These are phyloP conservation scores for Strix occidentalis DNA, from an alignment of 2,797 vertebrate genomes.

Conservation along the genomic window DNA sequence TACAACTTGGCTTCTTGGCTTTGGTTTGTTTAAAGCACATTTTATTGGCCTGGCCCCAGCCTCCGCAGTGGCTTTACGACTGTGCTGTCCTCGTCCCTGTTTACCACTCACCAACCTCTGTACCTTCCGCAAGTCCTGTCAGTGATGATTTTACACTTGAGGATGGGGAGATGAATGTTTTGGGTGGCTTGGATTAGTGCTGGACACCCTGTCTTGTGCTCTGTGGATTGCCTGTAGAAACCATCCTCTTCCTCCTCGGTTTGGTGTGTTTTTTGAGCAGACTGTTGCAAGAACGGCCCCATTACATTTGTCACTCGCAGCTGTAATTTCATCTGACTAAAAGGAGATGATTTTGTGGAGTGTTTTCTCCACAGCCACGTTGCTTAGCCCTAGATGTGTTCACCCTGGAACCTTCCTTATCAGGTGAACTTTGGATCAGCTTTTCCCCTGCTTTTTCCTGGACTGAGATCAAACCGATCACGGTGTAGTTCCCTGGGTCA, in stretches of 20 bases:
- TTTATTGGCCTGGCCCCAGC: background rate
- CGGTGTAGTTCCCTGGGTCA: background rate
- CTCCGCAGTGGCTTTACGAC: background rate
- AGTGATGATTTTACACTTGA: background rate
- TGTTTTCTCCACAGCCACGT: background rate
- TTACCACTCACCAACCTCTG: background rate
- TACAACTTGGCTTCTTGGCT: background rate
- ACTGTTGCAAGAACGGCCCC: background rate
- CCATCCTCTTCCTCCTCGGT: background rate
- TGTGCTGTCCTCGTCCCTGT: background rate
- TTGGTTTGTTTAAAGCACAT: background rate
- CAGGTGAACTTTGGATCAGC: constrained; percentile 8
- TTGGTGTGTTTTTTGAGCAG: background rate
- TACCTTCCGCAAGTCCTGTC: background rate
- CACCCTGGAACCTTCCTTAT: background rate
- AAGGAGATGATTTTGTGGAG: background rate
- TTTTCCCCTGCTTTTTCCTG: background rate
- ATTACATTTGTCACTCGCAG: background rate
- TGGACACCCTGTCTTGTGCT: background rate
- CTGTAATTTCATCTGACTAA: background rate
- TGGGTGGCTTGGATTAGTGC: background rate
- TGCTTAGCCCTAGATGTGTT: background rate
- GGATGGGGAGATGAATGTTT: background rate
- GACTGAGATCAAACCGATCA: background rate
- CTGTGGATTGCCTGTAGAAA: background rate